Percentiles rank a stretch among this genome's conserved stretches.
phyloP scores from a whole-genome alignment of 1,140 invertebrate species.

The Leptonema lineaticorne region DNA sequence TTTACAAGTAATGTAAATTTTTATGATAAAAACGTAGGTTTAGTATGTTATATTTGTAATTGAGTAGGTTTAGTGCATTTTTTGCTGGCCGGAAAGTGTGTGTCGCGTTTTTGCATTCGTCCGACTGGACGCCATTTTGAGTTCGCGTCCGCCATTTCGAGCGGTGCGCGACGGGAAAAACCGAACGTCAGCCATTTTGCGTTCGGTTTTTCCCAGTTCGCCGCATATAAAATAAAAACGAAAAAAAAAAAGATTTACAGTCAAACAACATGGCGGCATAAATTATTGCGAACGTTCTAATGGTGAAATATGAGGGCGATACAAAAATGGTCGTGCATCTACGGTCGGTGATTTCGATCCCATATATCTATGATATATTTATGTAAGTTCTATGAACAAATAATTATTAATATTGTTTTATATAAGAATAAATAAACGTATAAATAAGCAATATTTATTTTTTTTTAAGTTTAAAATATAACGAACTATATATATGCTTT shows the following conservation, averaged over 20 bases:
- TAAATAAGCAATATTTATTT: conserved; percentile 36
- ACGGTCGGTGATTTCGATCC: conserved; percentile 78
- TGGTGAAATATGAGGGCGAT: conserved; percentile 35
- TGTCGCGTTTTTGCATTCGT: conserved; percentile 25
- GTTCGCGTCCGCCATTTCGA: conserved; percentile 15
- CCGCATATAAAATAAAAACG: neutral
- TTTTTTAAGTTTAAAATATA: conserved; percentile 28
- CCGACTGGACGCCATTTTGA: conserved; percentile 23
- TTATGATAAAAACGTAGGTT: conserved; percentile 7
- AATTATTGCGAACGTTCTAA: conserved; percentile 14
- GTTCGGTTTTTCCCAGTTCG: neutral
- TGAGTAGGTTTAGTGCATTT: conserved; percentile 30
- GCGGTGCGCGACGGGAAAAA: conserved; percentile 24
- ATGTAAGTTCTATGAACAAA: conserved; percentile 91
- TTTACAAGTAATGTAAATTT: conserved; percentile 13
- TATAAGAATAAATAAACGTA: too few relatives aligned
- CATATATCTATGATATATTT: conserved; percentile 97
- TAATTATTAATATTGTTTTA: too few relatives aligned
- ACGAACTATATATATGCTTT: conserved; percentile 37
- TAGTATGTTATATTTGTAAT: conserved; percentile 23
- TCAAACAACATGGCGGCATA: conserved; percentile 34
- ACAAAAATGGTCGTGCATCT: conserved; percentile 44
- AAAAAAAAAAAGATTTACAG: neutral
- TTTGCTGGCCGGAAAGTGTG: conserved; percentile 38
- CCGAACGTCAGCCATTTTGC: conserved; percentile 17